phyloP scores from a whole-genome alignment of 1,140 invertebrate genomes.

The Drosophila novamexicana region DNA sequence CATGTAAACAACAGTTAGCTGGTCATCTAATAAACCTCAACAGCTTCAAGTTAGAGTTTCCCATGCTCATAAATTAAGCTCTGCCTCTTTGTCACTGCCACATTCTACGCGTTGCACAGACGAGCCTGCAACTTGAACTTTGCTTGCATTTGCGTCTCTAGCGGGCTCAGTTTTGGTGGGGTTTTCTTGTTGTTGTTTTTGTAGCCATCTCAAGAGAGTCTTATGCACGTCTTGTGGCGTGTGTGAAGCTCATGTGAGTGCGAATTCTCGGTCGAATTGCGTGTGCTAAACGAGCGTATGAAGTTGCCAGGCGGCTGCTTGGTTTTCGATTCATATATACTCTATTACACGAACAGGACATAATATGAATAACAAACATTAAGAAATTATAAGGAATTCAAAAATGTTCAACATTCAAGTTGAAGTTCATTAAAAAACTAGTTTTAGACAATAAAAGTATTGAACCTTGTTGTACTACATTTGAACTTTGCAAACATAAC shows the following conservation, averaged over 20 bases:
- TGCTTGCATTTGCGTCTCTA: neutral
- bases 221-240: neutral
- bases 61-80: constrained; percentile 31
- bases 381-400: too few relatives aligned
- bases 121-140: constrained; percentile 3
- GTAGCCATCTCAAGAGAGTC: neutral
- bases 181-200: neutral
- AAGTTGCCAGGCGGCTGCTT: too few relatives aligned
- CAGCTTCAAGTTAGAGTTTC: constrained; percentile 13
- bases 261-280: neutral
- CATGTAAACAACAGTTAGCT: constrained; percentile 28
- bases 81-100: neutral
- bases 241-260: neutral
- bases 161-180: neutral
- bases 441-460: too few relatives aligned
- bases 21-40: constrained; percentile 6
- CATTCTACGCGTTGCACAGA: constrained; percentile 1
- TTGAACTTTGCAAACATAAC: too few relatives aligned
- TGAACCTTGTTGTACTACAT: too few relatives aligned
- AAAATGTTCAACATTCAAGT: too few relatives aligned
- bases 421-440: too few relatives aligned
- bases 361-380: too few relatives aligned
- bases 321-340: too few relatives aligned
- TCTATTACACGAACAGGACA: too few relatives aligned
- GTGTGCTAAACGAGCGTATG: too few relatives aligned